Evolutionary conservation across 2,797 vertebrate genomes (phyloP).

Genomic region (Delichon dasypus): DNA sequence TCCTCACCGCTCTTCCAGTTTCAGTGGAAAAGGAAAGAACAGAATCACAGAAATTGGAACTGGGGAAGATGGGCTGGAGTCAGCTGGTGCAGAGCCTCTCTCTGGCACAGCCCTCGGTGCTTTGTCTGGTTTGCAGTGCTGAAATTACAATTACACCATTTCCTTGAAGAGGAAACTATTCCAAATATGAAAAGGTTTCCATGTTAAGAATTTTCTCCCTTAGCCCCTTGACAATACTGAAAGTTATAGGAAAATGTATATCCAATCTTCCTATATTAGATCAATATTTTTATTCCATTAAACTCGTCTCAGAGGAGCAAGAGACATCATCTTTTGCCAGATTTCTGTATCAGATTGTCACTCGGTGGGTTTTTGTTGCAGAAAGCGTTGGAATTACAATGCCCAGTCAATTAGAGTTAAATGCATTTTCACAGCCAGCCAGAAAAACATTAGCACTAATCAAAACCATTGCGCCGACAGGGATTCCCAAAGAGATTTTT

Average conservation of each 20-base stretch:
- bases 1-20: neutral
- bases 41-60: neutral
- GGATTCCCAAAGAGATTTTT: constrained; percentile 54
- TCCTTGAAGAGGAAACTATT: constrained; percentile 51
- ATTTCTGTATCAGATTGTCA: constrained; percentile 66
- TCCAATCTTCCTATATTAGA: constrained; percentile 64
- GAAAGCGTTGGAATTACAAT: constrained; percentile 75
- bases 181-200: constrained; percentile 43
- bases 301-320: constrained; percentile 39
- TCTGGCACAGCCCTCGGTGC: neutral
- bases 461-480: constrained; percentile 61
- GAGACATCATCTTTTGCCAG: constrained; percentile 58
- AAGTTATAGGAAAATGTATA: constrained; percentile 48
- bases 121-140: constrained; percentile 32
- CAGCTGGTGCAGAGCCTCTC: neutral
- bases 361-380: constrained; percentile 63
- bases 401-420: constrained; percentile 80
- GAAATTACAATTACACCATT: constrained; percentile 45
- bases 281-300: constrained; percentile 70
- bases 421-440: constrained; percentile 79
- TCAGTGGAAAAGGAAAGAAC: neutral
- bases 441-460: constrained; percentile 80
- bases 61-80: neutral
- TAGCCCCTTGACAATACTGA: constrained; percentile 18
- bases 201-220: constrained; percentile 32